Evolutionary conservation across 2,113 vertebrate species (phyloP).

Genomic region (Sphaerodactylus townsendi): DNA sequence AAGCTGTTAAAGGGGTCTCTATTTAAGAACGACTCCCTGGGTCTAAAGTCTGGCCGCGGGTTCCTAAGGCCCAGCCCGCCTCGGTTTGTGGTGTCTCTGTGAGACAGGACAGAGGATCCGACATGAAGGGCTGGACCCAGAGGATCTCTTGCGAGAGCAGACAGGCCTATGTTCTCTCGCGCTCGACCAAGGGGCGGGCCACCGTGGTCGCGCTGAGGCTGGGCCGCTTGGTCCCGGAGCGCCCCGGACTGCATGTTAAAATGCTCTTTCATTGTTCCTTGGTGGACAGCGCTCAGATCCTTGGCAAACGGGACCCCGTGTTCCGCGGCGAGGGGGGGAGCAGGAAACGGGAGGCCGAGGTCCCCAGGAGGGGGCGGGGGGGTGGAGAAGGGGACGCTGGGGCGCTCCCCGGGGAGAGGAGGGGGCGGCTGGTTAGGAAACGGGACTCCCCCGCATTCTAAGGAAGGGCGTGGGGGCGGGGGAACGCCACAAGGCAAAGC

Average conservation of each 20-base stretch:
- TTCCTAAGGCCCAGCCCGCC: slow-evolving; percentile 65
- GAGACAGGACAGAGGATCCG: slow-evolving; percentile 66
- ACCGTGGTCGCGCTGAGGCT: slow-evolving; percentile 72
- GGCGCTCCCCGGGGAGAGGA: slow-evolving; percentile 65
- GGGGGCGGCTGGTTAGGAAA: slow-evolving; percentile 74
- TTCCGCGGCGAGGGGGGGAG: slow-evolving; percentile 64
- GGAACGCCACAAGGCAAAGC: slow-evolving; percentile 64
- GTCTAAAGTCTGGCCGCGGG: slow-evolving; percentile 75
- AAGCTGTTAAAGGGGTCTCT: slow-evolving; percentile 81
- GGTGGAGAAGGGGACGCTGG: slow-evolving; percentile 64
- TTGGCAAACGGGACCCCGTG: slow-evolving; percentile 65
- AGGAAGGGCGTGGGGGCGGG: slow-evolving; percentile 64
- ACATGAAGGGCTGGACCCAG: slow-evolving; percentile 52
- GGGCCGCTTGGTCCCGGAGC: slow-evolving; percentile 69
- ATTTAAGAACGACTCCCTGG: slow-evolving; percentile 78
- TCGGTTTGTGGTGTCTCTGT: slow-evolving; percentile 64
- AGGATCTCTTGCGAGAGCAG: slow-evolving; percentile 64
- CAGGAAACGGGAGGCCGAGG: slow-evolving; percentile 62
- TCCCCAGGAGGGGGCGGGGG: slow-evolving; percentile 70
- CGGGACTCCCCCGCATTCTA: slow-evolving; percentile 71
- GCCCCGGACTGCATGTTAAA: slow-evolving; percentile 74
- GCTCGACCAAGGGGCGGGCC: slow-evolving; percentile 68
- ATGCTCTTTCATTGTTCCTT: slow-evolving; percentile 86
- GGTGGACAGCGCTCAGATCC: slow-evolving; percentile 72
- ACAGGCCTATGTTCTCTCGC: slow-evolving; percentile 71